Evolutionary conservation across 1,140 invertebrate genomes (phyloP), one percentile per base, ranked within the genome.

Genomic region (Drosophila elegans): DNA sequence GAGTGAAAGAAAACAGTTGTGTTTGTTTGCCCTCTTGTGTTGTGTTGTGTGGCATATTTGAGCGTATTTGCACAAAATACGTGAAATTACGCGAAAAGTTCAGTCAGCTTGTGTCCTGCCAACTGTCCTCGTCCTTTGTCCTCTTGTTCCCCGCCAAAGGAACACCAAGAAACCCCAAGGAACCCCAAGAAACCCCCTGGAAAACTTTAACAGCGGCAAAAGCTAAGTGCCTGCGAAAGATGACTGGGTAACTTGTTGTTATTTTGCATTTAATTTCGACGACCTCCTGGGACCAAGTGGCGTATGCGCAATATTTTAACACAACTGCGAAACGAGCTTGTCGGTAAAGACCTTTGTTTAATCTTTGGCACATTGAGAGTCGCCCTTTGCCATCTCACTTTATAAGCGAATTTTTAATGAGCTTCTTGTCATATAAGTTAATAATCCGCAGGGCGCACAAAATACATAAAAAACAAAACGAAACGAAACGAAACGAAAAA

Each of bases 31-130:
- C 69, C 27, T 55, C 66, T 44, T 72, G 53, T 68, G 53, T 68
- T 72, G 53, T 68, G 53, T 68, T 79, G 42, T 74, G 78, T 78
- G 64, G 82, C 83, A 85, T 85, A 78, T 85, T 88, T 82, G 78
- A 85, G 79, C 77, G 82, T 85, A 88, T 85, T 85, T 85, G 82
- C 78, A 78, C 78, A 85, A 85, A 85, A 88, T 85, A 85, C 82
- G 82, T 85, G 82, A 88, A 85, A 85, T 85, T 85, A 85, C 82
- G 83, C 82, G 83, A 88, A 88, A 88, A 88, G 42, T 85, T 86
- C 61, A 53, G 53, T 42, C 62, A 52, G 42, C 77, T 66, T 51
- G 45, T 80, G 45, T 46, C 55, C 49, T 49, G 71, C 55, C 71
- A 74, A 63, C 57, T 51, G 32, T 38, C 63, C 45, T 48, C 44